phyloP scores from a whole-genome alignment of 2,797 vertebrate species.

The Zalophus californianus region DNA sequence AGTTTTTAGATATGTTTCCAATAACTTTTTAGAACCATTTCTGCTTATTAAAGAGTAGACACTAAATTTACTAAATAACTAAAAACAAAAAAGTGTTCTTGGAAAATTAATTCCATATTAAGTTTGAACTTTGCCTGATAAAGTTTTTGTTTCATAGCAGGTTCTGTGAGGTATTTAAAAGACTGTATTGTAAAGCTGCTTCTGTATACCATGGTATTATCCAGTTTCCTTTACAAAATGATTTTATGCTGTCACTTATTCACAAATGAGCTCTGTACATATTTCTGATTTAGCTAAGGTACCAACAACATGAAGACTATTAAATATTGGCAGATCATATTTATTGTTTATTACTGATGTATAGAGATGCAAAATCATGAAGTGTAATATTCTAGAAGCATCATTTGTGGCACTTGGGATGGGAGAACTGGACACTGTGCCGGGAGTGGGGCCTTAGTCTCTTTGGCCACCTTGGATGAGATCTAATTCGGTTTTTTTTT shows the following conservation, averaged over 20 bases:
- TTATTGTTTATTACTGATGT: background rate
- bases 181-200: background rate
- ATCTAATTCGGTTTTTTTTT: background rate
- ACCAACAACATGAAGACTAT: background rate
- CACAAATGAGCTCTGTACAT: conserved; percentile 25
- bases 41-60: conserved; percentile 27
- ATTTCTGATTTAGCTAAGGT: conserved; percentile 30
- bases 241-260: conserved; percentile 48
- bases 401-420: background rate
- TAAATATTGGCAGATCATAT: background rate
- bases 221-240: background rate
- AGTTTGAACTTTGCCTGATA: background rate
- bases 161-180: background rate
- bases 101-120: conserved; percentile 22
- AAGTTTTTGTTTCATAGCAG: background rate
- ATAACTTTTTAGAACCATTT: conserved; percentile 43
- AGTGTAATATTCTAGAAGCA: background rate
- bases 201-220: background rate
- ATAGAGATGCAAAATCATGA: background rate
- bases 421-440: background rate
- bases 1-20: background rate
- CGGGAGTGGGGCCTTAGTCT: background rate
- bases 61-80: conserved; percentile 1
- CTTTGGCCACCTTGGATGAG: background rate
- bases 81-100: conserved; percentile 35